Evolutionary conservation across 2,888 invertebrate species (phyloP).

Genomic region (Tinea trinotella): DNA sequence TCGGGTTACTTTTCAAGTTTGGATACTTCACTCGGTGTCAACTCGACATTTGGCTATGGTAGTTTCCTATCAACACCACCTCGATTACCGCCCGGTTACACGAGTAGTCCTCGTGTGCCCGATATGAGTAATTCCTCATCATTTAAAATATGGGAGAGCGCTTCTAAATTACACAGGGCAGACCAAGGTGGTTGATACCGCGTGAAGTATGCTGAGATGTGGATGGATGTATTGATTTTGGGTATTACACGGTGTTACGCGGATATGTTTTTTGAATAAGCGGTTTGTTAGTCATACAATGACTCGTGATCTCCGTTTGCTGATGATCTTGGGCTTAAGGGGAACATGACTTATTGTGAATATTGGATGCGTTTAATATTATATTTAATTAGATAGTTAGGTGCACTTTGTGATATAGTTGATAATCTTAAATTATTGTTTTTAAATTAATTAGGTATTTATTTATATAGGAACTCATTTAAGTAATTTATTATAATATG

Average conservation of each 20-base stretch:
- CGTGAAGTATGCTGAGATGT: conserved; percentile 26
- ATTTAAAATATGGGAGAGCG: conserved; percentile 53
- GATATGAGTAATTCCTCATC: conserved; percentile 49
- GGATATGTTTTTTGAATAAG: conserved; percentile 32
- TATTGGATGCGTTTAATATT: conserved; percentile 39
- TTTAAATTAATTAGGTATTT: background rate
- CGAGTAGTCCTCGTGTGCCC: conserved; percentile 56
- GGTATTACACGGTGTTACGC: conserved; percentile 18
- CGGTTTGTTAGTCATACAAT: conserved; percentile 39
- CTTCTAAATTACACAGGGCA: conserved; percentile 31
- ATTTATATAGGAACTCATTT: background rate
- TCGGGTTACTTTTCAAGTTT: conserved; percentile 67
- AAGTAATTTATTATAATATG: conserved; percentile 19
- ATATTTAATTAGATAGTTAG: background rate
- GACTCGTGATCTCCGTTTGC: conserved; percentile 51
- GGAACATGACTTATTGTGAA: conserved; percentile 64
- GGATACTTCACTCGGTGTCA: conserved; percentile 62
- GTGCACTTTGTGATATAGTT: conserved; percentile 9
- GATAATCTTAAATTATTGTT: conserved; percentile 10
- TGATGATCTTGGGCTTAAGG: conserved; percentile 19
- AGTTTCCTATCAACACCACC: conserved; percentile 58
- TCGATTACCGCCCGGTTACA: conserved; percentile 52
- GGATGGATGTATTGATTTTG: conserved; percentile 36
- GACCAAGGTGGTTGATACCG: conserved; percentile 58
- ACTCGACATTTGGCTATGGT: conserved; percentile 61